These are phyloP conservation scores for Amphimallon solstitiale DNA, from an alignment of 2,888 invertebrate genomes.

Conservation along the genomic window DNA sequence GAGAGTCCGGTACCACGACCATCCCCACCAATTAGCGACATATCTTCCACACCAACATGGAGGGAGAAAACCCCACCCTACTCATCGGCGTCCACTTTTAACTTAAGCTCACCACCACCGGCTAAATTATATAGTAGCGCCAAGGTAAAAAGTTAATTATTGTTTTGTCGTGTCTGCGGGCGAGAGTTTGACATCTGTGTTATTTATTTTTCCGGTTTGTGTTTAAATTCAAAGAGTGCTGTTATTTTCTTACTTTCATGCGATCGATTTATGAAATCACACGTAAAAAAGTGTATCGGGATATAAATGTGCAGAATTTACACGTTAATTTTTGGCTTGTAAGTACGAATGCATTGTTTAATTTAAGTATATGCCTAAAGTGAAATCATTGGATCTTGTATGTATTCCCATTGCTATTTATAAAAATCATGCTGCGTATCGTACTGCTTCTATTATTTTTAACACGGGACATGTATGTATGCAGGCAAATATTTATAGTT, in stretches of 20 bases:
- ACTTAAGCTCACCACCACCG: constrained; percentile 7
- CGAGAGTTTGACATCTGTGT: too few species aligned
- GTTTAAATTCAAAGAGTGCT: neutral
- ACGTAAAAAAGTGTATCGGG: neutral
- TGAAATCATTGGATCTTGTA: too few species aligned
- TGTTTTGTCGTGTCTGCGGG: neutral
- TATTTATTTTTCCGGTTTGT: too few species aligned
- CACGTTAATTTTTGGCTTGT: neutral
- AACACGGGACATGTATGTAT: too few species aligned
- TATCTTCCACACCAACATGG: constrained; percentile 64
- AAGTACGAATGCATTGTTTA: too few species aligned
- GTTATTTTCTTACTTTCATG: neutral
- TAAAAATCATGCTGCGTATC: too few species aligned
- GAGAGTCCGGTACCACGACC: constrained; percentile 52
- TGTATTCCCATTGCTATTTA: too few species aligned
- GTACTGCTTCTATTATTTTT: too few species aligned
- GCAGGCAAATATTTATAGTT: too few species aligned
- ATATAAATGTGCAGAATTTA: neutral
- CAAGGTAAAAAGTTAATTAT: neutral
- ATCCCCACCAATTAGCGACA: constrained; percentile 64
- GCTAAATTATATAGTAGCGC: neutral
- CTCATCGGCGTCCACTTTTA: constrained; percentile 65
- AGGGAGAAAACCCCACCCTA: constrained; percentile 62
- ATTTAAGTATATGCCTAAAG: too few species aligned
- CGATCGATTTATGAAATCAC: neutral